These are phyloP conservation scores for Spilosoma lubricipeda DNA, from an alignment of 2,888 invertebrate genomes.

Conservation along the genomic window DNA sequence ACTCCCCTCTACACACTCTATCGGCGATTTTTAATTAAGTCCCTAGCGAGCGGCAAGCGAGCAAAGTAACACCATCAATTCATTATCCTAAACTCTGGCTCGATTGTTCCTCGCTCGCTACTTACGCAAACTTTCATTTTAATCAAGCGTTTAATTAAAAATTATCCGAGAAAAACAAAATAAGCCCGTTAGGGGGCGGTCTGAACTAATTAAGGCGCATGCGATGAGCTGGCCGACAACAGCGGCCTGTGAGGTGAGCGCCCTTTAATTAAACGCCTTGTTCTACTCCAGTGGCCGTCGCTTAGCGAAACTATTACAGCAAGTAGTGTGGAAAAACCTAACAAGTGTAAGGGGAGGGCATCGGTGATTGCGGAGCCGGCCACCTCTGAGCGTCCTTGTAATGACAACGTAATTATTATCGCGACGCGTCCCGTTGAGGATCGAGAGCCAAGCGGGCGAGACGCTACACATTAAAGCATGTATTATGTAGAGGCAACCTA, in stretches of 20 bases:
- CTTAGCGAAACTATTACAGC: constrained; percentile 78
- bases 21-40: constrained; percentile 87
- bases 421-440: constrained; percentile 18
- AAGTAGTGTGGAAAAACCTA: constrained; percentile 68
- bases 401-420: constrained; percentile 53
- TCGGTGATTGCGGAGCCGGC: constrained; percentile 41
- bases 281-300: constrained; percentile 76
- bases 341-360: constrained; percentile 68
- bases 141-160: constrained; percentile 87
- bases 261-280: constrained; percentile 82
- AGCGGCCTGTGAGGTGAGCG: constrained; percentile 79
- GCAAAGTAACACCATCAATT: constrained; percentile 86
- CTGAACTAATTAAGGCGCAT: constrained; percentile 86
- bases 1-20: constrained; percentile 85
- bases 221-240: constrained; percentile 81
- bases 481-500: constrained; percentile 37
- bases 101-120: constrained; percentile 86
- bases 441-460: neutral
- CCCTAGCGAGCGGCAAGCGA: constrained; percentile 82
- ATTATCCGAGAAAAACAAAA: constrained; percentile 87
- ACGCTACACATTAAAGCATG: constrained; percentile 20
- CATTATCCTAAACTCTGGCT: constrained; percentile 86
- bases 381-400: constrained; percentile 39
- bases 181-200: constrained; percentile 85
- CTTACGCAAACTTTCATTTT: constrained; percentile 87